Percentiles rank a stretch among this genome's conserved stretches.
Evolutionary conservation across 2,113 vertebrate genomes (phyloP).

Genomic region (Odontesthes bonariensis): DNA sequence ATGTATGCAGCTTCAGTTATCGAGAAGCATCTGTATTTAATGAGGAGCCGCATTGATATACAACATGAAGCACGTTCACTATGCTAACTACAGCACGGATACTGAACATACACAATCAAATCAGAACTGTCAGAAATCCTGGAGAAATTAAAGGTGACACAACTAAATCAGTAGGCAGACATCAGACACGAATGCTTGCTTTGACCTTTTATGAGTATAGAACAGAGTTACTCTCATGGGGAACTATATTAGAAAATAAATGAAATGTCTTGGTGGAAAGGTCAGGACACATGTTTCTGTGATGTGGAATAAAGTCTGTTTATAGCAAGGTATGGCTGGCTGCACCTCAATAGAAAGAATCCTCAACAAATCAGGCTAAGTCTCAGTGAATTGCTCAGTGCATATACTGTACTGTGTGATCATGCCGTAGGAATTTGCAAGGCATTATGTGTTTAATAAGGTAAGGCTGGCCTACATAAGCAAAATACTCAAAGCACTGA

Average conservation of each 20-base stretch:
- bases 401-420: not conserved
- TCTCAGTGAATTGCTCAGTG: slow-evolving; percentile 8
- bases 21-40: not conserved
- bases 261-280: slow-evolving; percentile 93
- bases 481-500: not conserved
- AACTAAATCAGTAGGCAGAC: slow-evolving; percentile 77
- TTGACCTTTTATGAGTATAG: slow-evolving; percentile 93
- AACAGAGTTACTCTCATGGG: slow-evolving; percentile 88
- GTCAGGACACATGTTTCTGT: slow-evolving; percentile 95
- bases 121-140: slow-evolving; percentile 19
- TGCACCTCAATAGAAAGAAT: slow-evolving; percentile 53
- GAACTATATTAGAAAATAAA: slow-evolving; percentile 95
- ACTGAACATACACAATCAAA: slow-evolving; percentile 37
- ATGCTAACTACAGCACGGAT: slow-evolving; percentile 22
- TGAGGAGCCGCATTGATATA: slow-evolving; percentile 11
- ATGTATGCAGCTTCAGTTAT: not conserved
- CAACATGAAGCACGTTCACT: not conserved
- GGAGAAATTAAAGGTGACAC: slow-evolving; percentile 74
- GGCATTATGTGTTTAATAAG: slow-evolving; percentile 12
- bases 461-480: not conserved
- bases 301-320: slow-evolving; percentile 89
- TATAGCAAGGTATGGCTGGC: slow-evolving; percentile 57
- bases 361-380: slow-evolving; percentile 36
- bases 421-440: slow-evolving; percentile 18
- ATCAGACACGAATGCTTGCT: slow-evolving; percentile 84